Evolutionary conservation across 2,797 vertebrate species (phyloP), one percentile per base, ranked within the genome.

Genomic region (Aphelocoma californica): DNA sequence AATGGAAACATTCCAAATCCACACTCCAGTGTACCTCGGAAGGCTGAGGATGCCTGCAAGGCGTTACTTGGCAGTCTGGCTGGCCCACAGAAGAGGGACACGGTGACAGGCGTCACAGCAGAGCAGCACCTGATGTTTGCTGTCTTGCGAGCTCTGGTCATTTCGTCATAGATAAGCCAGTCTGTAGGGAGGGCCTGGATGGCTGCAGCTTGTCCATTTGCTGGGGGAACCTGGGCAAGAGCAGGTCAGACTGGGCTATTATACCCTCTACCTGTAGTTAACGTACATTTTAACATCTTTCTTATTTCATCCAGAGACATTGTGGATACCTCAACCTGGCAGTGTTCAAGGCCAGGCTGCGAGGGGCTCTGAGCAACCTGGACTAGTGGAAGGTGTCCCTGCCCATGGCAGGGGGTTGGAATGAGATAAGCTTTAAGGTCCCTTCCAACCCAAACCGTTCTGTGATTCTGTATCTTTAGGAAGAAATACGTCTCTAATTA

Each of bases 131-230:
- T 98, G 64, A 99, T 98, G 79, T 98, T 99, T 83, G 99, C 98
- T 96, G 98, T 98, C 92, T 98, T 97, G 80, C 99, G 98, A 34
- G 98, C 98, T 93, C 98, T 98, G 1, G 98, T 98, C 98, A 99
- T 99, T 98, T 99, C 99, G 64, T 99, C 98, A 67, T 99, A 99
- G 93, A 99, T 98, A 70, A 99, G 91, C 99, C 99, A 99, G 91
- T 99, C 98, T 48, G 99, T 99, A 72, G 99, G 99, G 32, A 99
- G 97, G 3, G 97, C 97, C 79, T 98, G 98, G 84, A 98, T 69
- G 2, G 98, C 98, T 89, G 98, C 97, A 85, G 98, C 92, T 90
- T 99, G 98, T 40, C 98, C 98, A 75, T 98, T 98, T 80, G 96
- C 97, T 88, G 98, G 96, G 58, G 97, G 97, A 86, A 98, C 98